phyloP scores from a whole-genome alignment of 2,888 invertebrate genomes.

The Tuberolachnus salignus region DNA sequence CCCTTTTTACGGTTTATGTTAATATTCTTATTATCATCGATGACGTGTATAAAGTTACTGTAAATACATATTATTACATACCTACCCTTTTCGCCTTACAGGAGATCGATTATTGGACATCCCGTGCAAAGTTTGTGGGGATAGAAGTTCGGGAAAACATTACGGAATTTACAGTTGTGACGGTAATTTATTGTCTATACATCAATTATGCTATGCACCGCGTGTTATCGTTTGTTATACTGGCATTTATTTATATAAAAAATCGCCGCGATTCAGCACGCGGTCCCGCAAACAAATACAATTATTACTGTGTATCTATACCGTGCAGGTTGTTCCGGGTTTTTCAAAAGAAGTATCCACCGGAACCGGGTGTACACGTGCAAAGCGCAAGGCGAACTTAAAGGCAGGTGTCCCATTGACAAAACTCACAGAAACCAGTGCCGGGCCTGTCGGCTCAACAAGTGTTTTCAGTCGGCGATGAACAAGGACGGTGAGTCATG shows the following conservation, averaged over 20 bases:
- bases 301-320: neutral
- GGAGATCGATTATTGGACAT: slow-evolving; percentile 97
- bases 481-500: slow-evolving; percentile 96
- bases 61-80: neutral
- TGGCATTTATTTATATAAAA: too few relatives aligned
- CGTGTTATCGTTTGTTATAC: too few relatives aligned
- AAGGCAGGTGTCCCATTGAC: slow-evolving; percentile 93
- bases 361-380: slow-evolving; percentile 95
- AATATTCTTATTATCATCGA: too few relatives aligned
- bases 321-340: slow-evolving; percentile 84
- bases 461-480: slow-evolving; percentile 96
- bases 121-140: slow-evolving; percentile 98
- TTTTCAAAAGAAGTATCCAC: slow-evolving; percentile 95
- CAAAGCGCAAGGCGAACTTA: slow-evolving; percentile 91
- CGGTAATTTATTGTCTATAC: slow-evolving; percentile 82
- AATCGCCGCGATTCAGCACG: too few relatives aligned
- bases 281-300: neutral
- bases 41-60: neutral
- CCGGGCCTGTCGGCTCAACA: slow-evolving; percentile 90
- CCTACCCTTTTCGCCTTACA: slow-evolving; percentile 62
- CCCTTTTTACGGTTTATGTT: too few relatives aligned
- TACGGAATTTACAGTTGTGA: slow-evolving; percentile 99
- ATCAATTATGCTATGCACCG: too few relatives aligned
- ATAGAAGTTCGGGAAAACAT: slow-evolving; percentile 98
- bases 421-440: slow-evolving; percentile 97